Conservation (phyloP, 1,140 invertebrate species). For the Colletes latitarsis region DNA sequence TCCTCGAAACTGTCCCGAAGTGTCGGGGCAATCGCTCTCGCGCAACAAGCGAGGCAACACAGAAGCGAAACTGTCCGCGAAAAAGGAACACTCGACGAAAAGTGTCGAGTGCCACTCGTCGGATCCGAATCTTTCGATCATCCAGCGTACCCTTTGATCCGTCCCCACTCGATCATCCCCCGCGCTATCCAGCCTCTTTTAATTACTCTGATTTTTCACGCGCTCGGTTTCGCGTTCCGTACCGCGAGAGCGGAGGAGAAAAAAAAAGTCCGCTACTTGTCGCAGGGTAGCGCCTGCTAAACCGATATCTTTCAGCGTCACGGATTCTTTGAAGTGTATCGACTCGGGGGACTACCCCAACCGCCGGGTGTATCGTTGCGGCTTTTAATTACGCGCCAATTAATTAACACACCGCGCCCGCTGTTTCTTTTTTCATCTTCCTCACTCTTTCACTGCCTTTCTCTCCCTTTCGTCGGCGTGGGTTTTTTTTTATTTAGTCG, state of each 20-base stretch:
- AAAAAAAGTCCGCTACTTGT: background rate
- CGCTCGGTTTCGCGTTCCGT: conserved; percentile 24
- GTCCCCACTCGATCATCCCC: conserved; percentile 15
- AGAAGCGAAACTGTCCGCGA: conserved; percentile 10
- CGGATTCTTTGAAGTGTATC: conserved; percentile 55
- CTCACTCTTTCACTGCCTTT: background rate
- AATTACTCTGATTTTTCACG: conserved; percentile 38
- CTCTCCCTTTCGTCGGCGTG: background rate
- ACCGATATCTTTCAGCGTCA: conserved; percentile 47
- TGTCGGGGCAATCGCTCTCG: background rate
- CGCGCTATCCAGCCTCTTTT: background rate
- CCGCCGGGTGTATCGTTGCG: conserved; percentile 53
- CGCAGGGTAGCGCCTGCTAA: conserved; percentile 36
- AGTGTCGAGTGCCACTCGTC: conserved; percentile 30
- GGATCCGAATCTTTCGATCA: conserved; percentile 17
- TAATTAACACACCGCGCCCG: conserved; percentile 68
- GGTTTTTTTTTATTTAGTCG: conserved; percentile 51
- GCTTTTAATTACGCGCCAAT: conserved; percentile 77
- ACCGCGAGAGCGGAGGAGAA: background rate
- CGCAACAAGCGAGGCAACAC: background rate
- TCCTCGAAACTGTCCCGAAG: background rate
- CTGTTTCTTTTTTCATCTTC: conserved; percentile 38
- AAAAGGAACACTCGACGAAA: conserved; percentile 13
- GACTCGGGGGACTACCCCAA: conserved; percentile 31
- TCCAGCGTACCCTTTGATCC: conserved; percentile 25